These are phyloP conservation scores for Tricholauxania praeusta DNA, from an alignment of 2,888 invertebrate genomes.

Conservation along the genomic window DNA sequence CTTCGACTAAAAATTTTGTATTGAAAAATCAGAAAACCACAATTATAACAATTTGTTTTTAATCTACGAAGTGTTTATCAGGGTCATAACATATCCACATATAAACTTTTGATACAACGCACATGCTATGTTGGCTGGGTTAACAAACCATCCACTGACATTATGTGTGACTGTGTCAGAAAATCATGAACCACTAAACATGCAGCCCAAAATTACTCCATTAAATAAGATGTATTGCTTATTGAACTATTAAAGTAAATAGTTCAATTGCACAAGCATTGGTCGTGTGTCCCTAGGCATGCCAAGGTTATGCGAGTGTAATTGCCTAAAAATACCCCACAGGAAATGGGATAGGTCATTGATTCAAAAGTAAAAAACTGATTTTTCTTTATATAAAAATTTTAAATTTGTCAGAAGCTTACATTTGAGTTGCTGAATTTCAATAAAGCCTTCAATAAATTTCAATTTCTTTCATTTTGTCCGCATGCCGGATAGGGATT, in stretches of 20 bases:
- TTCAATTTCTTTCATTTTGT: no score
- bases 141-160: neutral
- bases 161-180: neutral
- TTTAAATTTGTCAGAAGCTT: no score
- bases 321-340: no score
- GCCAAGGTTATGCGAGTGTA: neutral
- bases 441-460: no score
- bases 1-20: neutral
- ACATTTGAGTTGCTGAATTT: no score
- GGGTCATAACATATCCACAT: neutral
- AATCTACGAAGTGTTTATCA: neutral
- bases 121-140: neutral
- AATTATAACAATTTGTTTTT: neutral
- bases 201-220: constrained; percentile 11
- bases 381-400: no score
- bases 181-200: constrained; percentile 11
- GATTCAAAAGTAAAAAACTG: no score
- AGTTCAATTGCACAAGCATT: no score
- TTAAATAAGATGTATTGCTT: neutral
- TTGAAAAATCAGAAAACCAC: neutral
- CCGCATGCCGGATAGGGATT: no score
- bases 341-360: no score
- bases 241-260: constrained; percentile 2
- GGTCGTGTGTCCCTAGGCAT: neutral
- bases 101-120: no score